Evolutionary conservation across 2,888 invertebrate species (phyloP).

Genomic region (Ctena decussata): DNA sequence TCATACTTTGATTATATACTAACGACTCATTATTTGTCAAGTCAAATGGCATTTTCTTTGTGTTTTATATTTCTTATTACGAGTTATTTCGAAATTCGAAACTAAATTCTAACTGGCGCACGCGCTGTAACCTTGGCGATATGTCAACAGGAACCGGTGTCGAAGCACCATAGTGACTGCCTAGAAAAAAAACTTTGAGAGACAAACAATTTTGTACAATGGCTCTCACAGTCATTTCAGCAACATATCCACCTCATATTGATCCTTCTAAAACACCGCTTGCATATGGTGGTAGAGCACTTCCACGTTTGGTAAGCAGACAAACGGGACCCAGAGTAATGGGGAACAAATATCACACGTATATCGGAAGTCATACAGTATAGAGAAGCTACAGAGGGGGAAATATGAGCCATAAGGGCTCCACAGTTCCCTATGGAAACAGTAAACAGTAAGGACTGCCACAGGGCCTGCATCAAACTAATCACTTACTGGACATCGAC

Average conservation of each 20-base stretch:
- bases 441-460: no score
- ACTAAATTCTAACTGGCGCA: background rate
- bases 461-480: no score
- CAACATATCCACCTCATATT: conserved; percentile 86
- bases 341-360: no score
- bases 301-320: conserved; percentile 84
- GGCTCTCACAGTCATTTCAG: conserved; percentile 85
- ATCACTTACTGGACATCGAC: no score
- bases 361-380: no score
- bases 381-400: no score
- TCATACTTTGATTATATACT: no score
- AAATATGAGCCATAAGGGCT: no score
- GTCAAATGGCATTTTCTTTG: background rate
- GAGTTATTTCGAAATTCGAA: background rate
- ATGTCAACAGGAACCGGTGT: conserved; percentile 63
- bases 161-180: background rate
- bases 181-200: background rate
- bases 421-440: no score
- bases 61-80: background rate
- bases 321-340: no score
- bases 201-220: no score
- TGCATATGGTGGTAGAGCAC: conserved; percentile 86
- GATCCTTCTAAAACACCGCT: conserved; percentile 86
- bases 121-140: conserved; percentile 34
- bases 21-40: no score